Base-by-base conservation (phyloP, 1,140 invertebrate genomes). In the Thrips palmi region DNA sequence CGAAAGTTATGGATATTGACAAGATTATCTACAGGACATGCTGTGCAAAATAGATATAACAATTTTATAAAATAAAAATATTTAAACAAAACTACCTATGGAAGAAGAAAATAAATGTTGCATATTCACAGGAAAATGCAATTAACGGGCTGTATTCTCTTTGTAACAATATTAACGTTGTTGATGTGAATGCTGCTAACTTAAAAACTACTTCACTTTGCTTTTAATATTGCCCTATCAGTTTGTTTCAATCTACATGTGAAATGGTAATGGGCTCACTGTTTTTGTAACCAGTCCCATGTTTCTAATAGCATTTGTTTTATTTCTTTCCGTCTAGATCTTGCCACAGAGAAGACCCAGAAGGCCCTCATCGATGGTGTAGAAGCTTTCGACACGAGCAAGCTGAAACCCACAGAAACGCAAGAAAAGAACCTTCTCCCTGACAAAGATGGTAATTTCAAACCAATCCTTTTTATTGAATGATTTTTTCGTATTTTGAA, bases 401-500 rank as follows among this genome's bases (percentile, higher is more conserved):
- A 77, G 54, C 62, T 94, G 56, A 93, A 92, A 61, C 88, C 87
- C 53, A 84, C 86, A 17, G 78, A 87, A 58, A 93, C 88, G 22
- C 69, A 84, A 50, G 87, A 92, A 56, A 94, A 94, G 59, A 88
- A 89, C 57, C 73, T 83, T 29, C 70, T 94, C 49, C 89, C 89
- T 30, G 85, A 87, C 55, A 88, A 91, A 74, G 82, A 88, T 67
- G 86, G 88, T 94, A 68, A 60, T 56, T 58, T n/a, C n/a, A n/a
- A n/a, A n/a, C n/a, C n/a, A n/a, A n/a, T n/a, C n/a, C 27, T 39
- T 28, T 20, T 28, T 36, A 12, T 37, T 31, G 14, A 7, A 37
- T 10, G 21, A 8, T 29, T 34, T 10, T 37, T 28, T 22, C 38
- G 11, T 2, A 12, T 37, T 22, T 27, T 12, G 4, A 7, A 15